Evolutionary conservation across 2,797 vertebrate genomes (phyloP), one percentile per base, ranked within the genome.

Genomic region (Sparidentex hasta): DNA sequence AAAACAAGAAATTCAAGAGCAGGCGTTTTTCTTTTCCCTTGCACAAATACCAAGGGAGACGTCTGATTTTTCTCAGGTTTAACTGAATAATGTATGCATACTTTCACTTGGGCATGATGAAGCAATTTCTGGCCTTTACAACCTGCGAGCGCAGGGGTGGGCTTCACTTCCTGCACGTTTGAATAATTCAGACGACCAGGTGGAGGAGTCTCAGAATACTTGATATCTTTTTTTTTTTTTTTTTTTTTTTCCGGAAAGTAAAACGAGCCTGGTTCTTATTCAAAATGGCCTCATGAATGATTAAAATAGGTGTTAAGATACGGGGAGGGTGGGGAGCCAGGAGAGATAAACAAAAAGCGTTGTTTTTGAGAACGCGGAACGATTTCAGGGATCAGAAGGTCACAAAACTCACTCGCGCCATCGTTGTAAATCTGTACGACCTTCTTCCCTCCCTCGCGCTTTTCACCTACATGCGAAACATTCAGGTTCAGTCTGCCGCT

Each of bases 21-120:
- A 94, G 92, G 87, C 90, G 93, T 92, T 64, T 54, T 44, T 52
- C n/a, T 59, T 50, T 41, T 27, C 11, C 46, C 16, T 57, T 17
- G 95, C 85, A 94, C 95, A 95, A 94, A 96, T 95, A 89, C 95
- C 95, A 90, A 90, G 90, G 91, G 94, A 96, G 95, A 95, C 92
- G 92, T 94, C 93, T 92, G 95, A 96, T 96, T 96, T 96, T 95
- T 83, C 95, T 96, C 95, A 95, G 96, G 95, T 96, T 96, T 91
- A 95, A 95, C 96, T 98, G 96, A 98, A 99, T 98, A 98, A 98
- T 97, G 95, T 95, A 98, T 97, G 96, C 96, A 96, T 95, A 95
- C 97, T 96, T 97, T 96, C 95, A 95, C 95, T 96, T 95, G 95
- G 96, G 96, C 96, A 96, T 97, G 97, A 98, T 97, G 96, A 97